Base-by-base conservation (phyloP, 2,113 vertebrate genomes). In the Bubo scandiacus region DNA sequence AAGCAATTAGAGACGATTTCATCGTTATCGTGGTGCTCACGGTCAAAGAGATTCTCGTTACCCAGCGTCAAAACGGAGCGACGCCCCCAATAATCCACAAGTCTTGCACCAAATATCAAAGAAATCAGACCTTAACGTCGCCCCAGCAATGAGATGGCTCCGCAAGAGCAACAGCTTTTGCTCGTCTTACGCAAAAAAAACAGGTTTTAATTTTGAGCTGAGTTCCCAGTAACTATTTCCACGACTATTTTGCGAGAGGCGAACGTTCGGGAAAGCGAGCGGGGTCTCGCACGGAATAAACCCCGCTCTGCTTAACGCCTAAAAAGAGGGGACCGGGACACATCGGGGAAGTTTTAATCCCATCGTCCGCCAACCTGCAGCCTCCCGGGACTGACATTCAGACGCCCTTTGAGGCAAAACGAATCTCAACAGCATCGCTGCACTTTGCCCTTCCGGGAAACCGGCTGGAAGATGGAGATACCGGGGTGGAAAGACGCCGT, bases 261-360 rank as follows among this genome's bases (percentile, higher is more conserved):
- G 1, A 27, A 55, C 1, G 0, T 6, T 15, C 0, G 8, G 57
- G 26, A 51, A 49, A 40, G 26, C 1, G 5, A 34, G 40, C 29
- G n/a, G 27, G 38, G 23, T 29, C 29, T 63, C 2, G 1, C 29
- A 19, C 1, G 4, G 87, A 34, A 62, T 16, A n/a, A 42, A 72
- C 10, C 11, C 47, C 1, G 3, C 55, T 22, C 32, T 0, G 1
- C 16, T 11, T 10, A 22, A 62, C 0, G 0, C 23, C 10, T 2
- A 15, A 32, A 17, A 40, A 45, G 5, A 3, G 4, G 4, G 27
- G 38, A 22, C 4, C 0, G 1, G 43, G 34, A 26, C 17, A 7
- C 2, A 0, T 6, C 1, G 1, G 6, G 58, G 22, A 20, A 49
- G 40, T 29, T 80, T n/a, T 9, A 25, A 61, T 23, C 10, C 38